These are phyloP conservation scores for Nicator chloris DNA, from an alignment of 2,113 vertebrate species.

Conservation along the genomic window DNA sequence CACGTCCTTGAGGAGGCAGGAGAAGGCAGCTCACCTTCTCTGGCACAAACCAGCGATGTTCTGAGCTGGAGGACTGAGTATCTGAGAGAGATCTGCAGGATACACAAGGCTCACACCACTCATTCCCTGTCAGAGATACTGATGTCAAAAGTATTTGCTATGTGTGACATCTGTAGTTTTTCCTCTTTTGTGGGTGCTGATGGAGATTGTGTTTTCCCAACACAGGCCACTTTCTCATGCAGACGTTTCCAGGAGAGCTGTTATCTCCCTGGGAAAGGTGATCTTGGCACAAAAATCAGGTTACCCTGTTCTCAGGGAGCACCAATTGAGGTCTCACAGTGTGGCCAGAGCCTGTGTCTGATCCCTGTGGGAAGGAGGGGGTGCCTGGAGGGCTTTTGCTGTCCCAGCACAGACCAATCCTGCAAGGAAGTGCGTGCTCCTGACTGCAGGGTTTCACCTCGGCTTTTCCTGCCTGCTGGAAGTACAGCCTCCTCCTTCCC, in stretches of 20 bases:
- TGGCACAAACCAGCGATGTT: not conserved
- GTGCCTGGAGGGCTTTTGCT: not conserved
- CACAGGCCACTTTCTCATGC: not conserved
- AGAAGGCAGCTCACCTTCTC: not conserved
- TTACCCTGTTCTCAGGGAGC: not conserved
- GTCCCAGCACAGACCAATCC: not conserved
- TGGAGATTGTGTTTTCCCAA: not conserved
- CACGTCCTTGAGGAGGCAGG: not conserved
- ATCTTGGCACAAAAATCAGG: not conserved
- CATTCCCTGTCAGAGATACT: not conserved
- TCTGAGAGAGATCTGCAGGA: not conserved
- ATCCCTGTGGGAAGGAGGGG: not conserved
- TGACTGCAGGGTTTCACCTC: not conserved
- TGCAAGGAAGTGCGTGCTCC: not conserved
- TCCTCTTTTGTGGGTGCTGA: not conserved
- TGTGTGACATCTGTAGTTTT: not conserved
- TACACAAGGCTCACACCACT: not conserved
- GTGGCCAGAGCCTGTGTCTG: not conserved
- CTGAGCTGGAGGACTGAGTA: not conserved
- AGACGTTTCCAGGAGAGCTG: not conserved
- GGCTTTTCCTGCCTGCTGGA: not conserved
- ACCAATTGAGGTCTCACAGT: not conserved
- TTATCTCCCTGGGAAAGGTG: not conserved
- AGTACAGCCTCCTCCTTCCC: not conserved
- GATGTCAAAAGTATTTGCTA: not conserved